Conservation (phyloP, 2,888 invertebrate species). For the Phaedon cochleariae region DNA sequence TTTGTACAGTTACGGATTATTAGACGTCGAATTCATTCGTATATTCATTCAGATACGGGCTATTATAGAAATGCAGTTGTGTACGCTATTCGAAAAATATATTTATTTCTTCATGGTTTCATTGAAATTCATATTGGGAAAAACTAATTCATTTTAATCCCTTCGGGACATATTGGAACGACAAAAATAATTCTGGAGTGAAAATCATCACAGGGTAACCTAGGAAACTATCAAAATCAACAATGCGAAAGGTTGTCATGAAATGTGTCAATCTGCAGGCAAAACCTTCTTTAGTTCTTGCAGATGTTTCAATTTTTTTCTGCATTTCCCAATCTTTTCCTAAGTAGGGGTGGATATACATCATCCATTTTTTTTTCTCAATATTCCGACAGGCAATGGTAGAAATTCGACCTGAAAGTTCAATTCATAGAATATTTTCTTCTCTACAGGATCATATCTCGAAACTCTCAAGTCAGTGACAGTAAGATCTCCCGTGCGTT, state of each 20-base stretch:
- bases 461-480: not conserved
- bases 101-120: no score
- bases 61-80: no score
- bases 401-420: not conserved
- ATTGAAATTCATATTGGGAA: no score
- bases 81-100: no score
- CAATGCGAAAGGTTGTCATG: slow-evolving; percentile 14
- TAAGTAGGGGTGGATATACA: not conserved
- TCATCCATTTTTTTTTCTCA: not conserved
- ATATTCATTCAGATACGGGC: no score
- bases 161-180: no score
- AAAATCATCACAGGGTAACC: no score
- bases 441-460: not conserved
- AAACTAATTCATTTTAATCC: no score
- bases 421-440: not conserved
- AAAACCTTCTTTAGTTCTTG: not conserved
- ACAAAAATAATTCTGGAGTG: no score
- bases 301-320: not conserved
- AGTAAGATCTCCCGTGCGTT: not conserved
- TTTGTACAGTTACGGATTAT: no score
- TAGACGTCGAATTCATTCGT: no score
- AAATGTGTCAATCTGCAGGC: slow-evolving; percentile 4
- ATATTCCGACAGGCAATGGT: not conserved
- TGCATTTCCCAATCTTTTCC: not conserved
- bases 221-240: no score